Evolutionary conservation across 2,797 vertebrate genomes (phyloP).

Genomic region (Trichosurus vulpecula): DNA sequence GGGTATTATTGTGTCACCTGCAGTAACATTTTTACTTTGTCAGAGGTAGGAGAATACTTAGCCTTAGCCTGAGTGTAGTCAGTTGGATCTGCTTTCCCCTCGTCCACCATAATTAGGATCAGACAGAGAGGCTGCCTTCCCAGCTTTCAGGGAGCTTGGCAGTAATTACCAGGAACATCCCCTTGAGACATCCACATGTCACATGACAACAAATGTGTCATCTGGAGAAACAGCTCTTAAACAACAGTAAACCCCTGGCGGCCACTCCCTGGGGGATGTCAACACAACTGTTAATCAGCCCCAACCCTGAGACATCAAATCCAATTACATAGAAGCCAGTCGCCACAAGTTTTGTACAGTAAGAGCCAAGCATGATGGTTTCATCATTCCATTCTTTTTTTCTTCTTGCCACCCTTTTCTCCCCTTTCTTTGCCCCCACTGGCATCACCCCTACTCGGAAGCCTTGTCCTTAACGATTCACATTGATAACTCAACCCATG

Average conservation of each 20-base stretch:
- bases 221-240: not conserved
- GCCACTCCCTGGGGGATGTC: not conserved
- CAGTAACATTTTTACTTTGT: slow-evolving; percentile 6
- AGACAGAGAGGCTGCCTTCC: slow-evolving; percentile 5
- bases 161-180: not conserved
- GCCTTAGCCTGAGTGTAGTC: not conserved
- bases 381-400: not conserved
- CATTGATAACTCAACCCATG: not conserved
- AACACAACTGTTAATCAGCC: not conserved
- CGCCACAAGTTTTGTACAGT: not conserved
- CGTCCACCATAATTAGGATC: not conserved
- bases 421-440: not conserved
- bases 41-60: not conserved
- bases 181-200: not conserved
- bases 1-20: not conserved
- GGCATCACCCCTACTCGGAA: not conserved
- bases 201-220: not conserved
- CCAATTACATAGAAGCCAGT: not conserved
- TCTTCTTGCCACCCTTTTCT: fast-evolving
- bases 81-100: not conserved
- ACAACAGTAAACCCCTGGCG: not conserved
- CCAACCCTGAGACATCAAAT: not conserved
- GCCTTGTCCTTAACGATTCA: not conserved
- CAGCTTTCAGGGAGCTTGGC: slow-evolving; percentile 14
- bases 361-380: not conserved